Conservation (phyloP, 2,888 invertebrate species). For the Tetragonula carbonaria region DNA sequence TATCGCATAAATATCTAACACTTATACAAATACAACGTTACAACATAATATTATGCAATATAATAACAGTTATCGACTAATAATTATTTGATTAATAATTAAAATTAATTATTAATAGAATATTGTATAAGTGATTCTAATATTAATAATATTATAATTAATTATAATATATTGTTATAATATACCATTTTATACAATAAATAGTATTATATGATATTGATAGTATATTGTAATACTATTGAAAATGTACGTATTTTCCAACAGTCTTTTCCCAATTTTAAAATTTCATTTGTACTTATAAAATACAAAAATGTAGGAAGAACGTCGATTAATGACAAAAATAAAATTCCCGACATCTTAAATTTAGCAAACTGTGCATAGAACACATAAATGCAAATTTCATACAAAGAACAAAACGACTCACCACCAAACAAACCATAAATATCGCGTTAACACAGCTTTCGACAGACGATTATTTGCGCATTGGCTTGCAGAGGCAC, state of each 20-base stretch:
- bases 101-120: no score
- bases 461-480: constrained; percentile 7
- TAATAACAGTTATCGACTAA: no score
- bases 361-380: not conserved
- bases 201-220: no score
- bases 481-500: not conserved
- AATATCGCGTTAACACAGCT: constrained; percentile 19
- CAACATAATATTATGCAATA: no score
- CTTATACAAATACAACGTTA: no score
- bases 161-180: no score
- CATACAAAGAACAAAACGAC: not conserved
- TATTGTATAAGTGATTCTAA: no score
- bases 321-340: not conserved
- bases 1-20: no score
- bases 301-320: not conserved
- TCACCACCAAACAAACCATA: constrained; percentile 8
- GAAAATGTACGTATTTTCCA: not conserved
- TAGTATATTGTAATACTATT: no score
- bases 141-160: no score
- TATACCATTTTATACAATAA: no score
- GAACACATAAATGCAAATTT: not conserved
- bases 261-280: rapidly evolving
- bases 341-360: not conserved
- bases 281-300: not conserved
- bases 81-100: no score